These are phyloP conservation scores for Paradisaea rubra DNA, from an alignment of 2,113 vertebrate species.

Conservation along the genomic window DNA sequence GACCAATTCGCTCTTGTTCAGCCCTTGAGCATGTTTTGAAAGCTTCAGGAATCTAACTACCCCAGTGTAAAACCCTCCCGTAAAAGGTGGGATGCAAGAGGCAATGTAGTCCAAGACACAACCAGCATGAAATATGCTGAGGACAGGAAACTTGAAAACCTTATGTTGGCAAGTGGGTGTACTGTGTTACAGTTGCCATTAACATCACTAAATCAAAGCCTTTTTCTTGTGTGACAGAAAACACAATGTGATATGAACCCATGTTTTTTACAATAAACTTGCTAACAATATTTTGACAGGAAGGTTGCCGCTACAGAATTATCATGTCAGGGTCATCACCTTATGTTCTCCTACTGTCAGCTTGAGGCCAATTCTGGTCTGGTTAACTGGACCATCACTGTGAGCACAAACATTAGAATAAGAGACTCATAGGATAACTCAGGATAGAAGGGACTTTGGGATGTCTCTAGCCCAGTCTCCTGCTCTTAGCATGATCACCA, in stretches of 20 bases:
- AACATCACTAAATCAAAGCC: neutral
- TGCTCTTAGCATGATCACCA: neutral
- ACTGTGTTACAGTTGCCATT: neutral
- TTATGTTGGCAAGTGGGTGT: neutral
- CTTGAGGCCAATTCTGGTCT: fast-evolving
- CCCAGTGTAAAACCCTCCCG: neutral
- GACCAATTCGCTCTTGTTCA: neutral
- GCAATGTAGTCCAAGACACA: neutral
- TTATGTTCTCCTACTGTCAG: neutral
- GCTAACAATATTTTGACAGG: neutral
- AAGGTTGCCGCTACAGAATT: neutral
- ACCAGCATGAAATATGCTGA: neutral
- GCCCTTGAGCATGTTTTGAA: neutral
- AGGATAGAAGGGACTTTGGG: neutral
- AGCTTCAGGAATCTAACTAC: neutral
- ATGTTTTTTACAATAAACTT: neutral
- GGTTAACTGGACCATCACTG: neutral
- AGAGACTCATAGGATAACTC: neutral
- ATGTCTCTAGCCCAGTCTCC: neutral
- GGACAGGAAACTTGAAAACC: neutral
- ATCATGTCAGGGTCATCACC: neutral
- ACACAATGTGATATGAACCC: neutral
- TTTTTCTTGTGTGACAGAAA: neutral
- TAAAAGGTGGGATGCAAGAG: neutral
- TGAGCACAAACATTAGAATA: neutral